Conservation (phyloP, 1,140 invertebrate genomes). For the Scaptodrosophila lebanonensis region DNA sequence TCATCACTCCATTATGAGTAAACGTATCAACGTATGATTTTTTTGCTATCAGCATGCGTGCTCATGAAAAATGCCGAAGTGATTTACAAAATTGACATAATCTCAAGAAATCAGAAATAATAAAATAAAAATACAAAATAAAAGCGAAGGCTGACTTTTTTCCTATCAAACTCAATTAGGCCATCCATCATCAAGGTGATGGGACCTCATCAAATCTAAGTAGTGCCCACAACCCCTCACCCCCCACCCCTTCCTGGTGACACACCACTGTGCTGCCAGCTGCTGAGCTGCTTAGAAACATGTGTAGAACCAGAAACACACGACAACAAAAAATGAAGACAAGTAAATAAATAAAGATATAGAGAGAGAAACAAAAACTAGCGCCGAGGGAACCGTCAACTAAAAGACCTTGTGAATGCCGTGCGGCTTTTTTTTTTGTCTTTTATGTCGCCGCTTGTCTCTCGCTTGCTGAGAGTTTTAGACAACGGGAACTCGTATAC, state of each 20-base stretch:
- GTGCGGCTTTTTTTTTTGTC: constrained; percentile 35
- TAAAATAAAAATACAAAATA: too few relatives aligned
- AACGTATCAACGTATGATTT: too few relatives aligned
- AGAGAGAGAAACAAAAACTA: constrained; percentile 10
- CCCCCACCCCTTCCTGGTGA: background rate
- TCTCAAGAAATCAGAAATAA: too few relatives aligned
- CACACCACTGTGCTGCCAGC: constrained; percentile 17
- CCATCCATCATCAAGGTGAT: constrained; percentile 28
- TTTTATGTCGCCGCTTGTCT: constrained; percentile 14
- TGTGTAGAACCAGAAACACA: constrained; percentile 42
- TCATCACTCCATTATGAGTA: too few relatives aligned
- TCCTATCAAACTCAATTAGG: constrained; percentile 51
- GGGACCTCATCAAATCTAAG: constrained; percentile 27
- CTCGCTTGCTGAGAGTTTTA: background rate
- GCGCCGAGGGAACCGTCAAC: constrained; percentile 7
- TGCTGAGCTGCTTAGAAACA: background rate
- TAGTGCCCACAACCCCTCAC: constrained; percentile 2
- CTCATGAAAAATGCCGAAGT: too few relatives aligned
- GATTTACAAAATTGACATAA: too few relatives aligned
- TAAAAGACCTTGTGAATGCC: constrained; percentile 62
- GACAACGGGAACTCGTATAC: constrained; percentile 6
- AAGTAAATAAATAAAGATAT: constrained; percentile 6
- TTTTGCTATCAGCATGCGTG: too few relatives aligned
- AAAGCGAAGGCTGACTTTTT: too few relatives aligned
- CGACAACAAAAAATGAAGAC: constrained; percentile 8